Conservation (phyloP, 2,113 vertebrate species). For the Corythornis cristatus region DNA sequence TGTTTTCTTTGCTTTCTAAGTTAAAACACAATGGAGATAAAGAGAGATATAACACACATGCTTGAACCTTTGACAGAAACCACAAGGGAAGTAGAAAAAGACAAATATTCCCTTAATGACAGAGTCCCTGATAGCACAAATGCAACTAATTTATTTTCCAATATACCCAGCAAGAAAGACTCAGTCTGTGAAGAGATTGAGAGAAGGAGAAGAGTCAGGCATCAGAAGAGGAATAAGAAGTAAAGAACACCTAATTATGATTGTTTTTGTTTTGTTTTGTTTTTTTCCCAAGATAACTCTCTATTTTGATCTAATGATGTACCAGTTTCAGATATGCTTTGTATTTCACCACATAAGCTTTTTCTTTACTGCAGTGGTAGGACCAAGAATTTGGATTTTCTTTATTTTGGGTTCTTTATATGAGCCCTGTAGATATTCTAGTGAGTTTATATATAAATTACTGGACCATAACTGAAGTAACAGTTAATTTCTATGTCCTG, state of each 20-base stretch:
- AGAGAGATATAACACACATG: slow-evolving; percentile 30
- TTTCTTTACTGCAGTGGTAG: not conserved
- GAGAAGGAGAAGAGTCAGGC: not conserved
- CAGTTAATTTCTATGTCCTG: not conserved
- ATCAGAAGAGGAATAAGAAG: not conserved
- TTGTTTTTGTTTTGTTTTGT: too few relatives aligned
- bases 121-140: slow-evolving; percentile 58
- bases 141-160: slow-evolving; percentile 67
- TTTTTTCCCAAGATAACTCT: not conserved
- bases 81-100: slow-evolving; percentile 54
- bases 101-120: slow-evolving; percentile 63
- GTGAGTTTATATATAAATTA: too few relatives aligned
- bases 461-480: too few relatives aligned
- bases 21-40: slow-evolving; percentile 58
- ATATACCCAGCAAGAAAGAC: not conserved
- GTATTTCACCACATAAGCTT: accelerated
- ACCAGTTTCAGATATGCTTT: not conserved
- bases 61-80: slow-evolving; percentile 60
- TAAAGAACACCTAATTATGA: not conserved
- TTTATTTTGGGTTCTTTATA: not conserved
- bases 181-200: not conserved
- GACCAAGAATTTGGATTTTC: not conserved
- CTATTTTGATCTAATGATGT: not conserved
- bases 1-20: slow-evolving; percentile 43
- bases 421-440: too few relatives aligned